Evolutionary conservation across 2,113 vertebrate species (phyloP), one percentile per base, ranked within the genome.

Genomic region (Vulpes lagopus): DNA sequence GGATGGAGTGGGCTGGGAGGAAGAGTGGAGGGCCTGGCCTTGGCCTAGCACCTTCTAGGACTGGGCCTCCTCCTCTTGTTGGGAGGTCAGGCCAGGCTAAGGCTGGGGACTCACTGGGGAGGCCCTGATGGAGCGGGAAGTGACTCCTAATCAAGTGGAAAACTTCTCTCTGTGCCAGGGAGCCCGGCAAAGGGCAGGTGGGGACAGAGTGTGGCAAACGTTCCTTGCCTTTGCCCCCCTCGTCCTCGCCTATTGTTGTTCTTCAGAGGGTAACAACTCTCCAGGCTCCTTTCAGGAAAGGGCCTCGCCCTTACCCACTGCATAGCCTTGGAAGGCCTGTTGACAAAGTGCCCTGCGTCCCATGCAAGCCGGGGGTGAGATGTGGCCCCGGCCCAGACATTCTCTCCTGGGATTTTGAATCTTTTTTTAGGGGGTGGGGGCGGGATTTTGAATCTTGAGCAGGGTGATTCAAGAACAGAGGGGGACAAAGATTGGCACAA

Each of bases 41-140:
- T 76, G 16, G 4, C 8, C 10, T 14, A 11, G 4, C 2, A 12
- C 60, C 53, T 91, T 73, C 55, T 83, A 2, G 4, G 3, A 12
- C 2, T 1, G 0, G 8, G 19, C 25, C 10, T 11, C 15, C 16
- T 95, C n/a, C 7, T 65, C 71, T 60, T 14, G 3, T 5, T 10
- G 17, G 22, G 32, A 15, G 27, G 17, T 73, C 55, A 62, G 76
- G 16, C 3, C 14, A 10, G 19, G 11, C 20, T 32, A 32, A 69
- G 27, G 55, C 19, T 10, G 14, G 1, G 14, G 14, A 30, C 10
- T 51, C 69, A 1, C 38, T 25, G 51, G 9, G 11, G 22, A 57
- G 7, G 25, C 20, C 3, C 5, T 35, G 60, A 11, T 17, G 27
- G 59, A 27, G 27, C 11, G 30, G 6, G 8, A 53, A n/a, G 35